Conservation (phyloP, 2,888 invertebrate species). For the Trissolcus brochymenae region DNA sequence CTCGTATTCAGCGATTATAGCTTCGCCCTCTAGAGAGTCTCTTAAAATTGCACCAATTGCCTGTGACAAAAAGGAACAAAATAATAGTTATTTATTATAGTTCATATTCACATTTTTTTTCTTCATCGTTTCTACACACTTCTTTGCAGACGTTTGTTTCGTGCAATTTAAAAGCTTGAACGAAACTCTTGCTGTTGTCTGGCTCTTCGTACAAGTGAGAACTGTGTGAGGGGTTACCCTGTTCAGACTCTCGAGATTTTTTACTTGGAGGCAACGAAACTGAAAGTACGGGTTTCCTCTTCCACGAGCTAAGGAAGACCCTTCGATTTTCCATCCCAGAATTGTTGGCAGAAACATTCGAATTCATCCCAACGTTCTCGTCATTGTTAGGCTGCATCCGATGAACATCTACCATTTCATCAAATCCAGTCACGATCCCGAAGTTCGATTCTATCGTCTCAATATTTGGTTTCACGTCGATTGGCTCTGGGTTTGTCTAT, state of each 20-base stretch:
- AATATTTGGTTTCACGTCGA: conserved; percentile 44
- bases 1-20: conserved; percentile 49
- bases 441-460: conserved; percentile 29
- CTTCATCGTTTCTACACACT: conserved; percentile 18
- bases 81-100: neutral
- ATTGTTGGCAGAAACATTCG: conserved; percentile 16
- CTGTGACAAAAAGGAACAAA: conserved; percentile 7
- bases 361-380: conserved; percentile 37
- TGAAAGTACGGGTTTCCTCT: conserved; percentile 35
- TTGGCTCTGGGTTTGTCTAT: conserved; percentile 24
- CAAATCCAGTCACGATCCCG: conserved; percentile 38
- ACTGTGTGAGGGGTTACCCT: conserved; percentile 18
- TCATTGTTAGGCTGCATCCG: conserved; percentile 31
- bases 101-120: neutral
- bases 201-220: conserved; percentile 14
- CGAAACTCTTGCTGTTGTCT: conserved; percentile 21
- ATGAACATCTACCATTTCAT: conserved; percentile 41
- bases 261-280: conserved; percentile 10
- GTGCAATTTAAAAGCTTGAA: conserved; percentile 44
- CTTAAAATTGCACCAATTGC: conserved; percentile 40
- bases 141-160: conserved; percentile 52
- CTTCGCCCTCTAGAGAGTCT: conserved; percentile 52
- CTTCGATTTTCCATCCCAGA: conserved; percentile 9
- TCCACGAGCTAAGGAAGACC: conserved; percentile 24
- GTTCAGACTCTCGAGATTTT: conserved; percentile 29